Evolutionary conservation across 2,888 invertebrate species (phyloP).

Genomic region (Polymixis lichenea): DNA sequence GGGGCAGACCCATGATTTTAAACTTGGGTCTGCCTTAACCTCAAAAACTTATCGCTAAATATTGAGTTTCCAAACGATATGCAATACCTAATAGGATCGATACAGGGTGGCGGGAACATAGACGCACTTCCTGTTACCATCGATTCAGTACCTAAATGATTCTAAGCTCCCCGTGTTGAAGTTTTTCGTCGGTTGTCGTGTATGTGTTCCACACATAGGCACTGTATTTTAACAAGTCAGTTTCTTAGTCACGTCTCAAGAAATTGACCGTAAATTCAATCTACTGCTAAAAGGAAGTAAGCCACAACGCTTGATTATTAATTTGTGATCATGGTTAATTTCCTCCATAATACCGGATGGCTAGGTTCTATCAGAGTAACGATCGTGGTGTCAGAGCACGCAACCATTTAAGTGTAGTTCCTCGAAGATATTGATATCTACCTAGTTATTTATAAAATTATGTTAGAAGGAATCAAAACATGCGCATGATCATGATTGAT

Average conservation of each 20-base stretch:
- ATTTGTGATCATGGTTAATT: constrained; percentile 51
- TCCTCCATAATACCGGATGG: constrained; percentile 49
- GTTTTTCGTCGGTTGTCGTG: too few species aligned
- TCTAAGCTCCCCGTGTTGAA: too few species aligned
- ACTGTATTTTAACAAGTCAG: not conserved
- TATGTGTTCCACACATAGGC: too few species aligned
- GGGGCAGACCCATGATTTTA: too few species aligned
- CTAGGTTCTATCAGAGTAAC: constrained; percentile 20
- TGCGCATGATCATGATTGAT: not conserved
- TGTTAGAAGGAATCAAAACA: constrained; percentile 9
- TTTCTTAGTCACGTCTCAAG: not conserved
- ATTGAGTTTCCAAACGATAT: too few species aligned
- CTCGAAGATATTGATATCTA: constrained; percentile 43
- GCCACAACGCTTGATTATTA: constrained; percentile 13
- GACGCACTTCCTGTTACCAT: too few species aligned
- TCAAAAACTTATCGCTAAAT: too few species aligned
- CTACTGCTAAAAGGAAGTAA: constrained; percentile 34
- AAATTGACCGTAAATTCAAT: constrained; percentile 18
- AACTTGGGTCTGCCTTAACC: too few species aligned
- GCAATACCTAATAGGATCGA: too few species aligned
- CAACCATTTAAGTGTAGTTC: constrained; percentile 39
- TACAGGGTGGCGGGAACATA: too few species aligned
- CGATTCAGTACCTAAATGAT: too few species aligned
- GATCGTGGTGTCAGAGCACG: constrained; percentile 38
- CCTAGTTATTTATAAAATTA: constrained; percentile 9